These are phyloP conservation scores for Mixornis gularis DNA, from an alignment of 2,113 vertebrate genomes.

Conservation along the genomic window DNA sequence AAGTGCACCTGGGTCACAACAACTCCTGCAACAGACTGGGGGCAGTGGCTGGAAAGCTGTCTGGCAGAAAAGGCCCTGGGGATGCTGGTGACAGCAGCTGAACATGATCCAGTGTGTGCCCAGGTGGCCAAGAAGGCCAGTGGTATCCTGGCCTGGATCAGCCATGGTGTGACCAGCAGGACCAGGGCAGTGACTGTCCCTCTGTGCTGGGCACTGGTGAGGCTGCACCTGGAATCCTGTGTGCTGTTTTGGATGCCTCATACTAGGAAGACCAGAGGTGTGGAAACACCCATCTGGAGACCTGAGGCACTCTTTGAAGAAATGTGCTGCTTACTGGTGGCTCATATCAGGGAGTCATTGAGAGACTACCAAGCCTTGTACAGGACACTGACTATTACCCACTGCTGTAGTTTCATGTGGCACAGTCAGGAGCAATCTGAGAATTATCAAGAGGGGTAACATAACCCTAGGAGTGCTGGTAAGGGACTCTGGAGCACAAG, in stretches of 20 bases:
- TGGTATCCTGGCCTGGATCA: neutral
- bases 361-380: neutral
- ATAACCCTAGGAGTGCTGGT: neutral
- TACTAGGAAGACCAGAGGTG: neutral
- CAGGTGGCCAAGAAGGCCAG: neutral
- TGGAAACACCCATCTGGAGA: neutral
- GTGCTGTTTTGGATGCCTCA: neutral
- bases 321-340: neutral
- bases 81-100: neutral
- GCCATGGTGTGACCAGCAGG: neutral
- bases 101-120: neutral
- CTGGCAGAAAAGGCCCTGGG: neutral
- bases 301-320: neutral
- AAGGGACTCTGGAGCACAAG: neutral
- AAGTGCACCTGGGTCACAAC: neutral
- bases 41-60: neutral
- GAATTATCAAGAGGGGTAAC: neutral
- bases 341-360: neutral
- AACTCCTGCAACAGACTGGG: neutral
- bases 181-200: accelerated
- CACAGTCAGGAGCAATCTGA: neutral
- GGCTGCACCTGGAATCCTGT: accelerated
- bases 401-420: neutral
- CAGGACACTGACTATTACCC: neutral
- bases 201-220: accelerated